Conservation (phyloP, 2,113 vertebrate genomes). For the Psammodynastes pulverulentus region DNA sequence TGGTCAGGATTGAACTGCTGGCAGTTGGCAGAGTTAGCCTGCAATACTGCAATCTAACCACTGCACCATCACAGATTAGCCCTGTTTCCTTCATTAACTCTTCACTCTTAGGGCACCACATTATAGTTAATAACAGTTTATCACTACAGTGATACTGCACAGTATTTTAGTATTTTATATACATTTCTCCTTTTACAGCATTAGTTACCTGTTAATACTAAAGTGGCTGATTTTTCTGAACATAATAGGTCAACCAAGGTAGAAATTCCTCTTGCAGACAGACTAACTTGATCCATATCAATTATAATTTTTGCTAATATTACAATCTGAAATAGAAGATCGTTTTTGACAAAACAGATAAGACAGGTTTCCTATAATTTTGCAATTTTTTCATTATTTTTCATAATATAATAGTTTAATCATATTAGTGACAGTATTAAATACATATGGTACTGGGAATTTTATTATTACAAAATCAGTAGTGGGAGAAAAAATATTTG, state of each 20-base stretch:
- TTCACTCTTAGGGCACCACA: not conserved
- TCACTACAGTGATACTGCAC: not conserved
- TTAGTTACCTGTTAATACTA: slow-evolving; percentile 68
- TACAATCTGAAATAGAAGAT: slow-evolving; percentile 66
- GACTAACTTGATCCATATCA: slow-evolving; percentile 67
- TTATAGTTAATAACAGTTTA: not conserved
- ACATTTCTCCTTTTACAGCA: not conserved
- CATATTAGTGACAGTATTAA: not conserved
- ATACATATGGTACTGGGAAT: not conserved
- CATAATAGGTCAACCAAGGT: slow-evolving; percentile 66
- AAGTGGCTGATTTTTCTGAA: slow-evolving; percentile 57
- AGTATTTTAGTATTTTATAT: not conserved
- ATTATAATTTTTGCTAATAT: slow-evolving; percentile 71
- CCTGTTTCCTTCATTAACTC: not conserved
- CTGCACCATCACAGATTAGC: not conserved
- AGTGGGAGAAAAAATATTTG: not conserved
- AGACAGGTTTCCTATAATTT: not conserved
- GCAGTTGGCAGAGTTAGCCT: not conserved
- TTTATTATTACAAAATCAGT: not conserved
- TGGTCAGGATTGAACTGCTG: not conserved
- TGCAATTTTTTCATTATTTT: not conserved
- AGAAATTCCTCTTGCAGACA: slow-evolving; percentile 71
- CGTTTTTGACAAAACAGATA: not conserved
- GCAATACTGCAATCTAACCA: not conserved
- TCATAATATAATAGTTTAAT: not conserved